Percentiles rank a stretch among this genome's conserved stretches.
Evolutionary conservation across 2,888 invertebrate genomes (phyloP).

Genomic region (Caenorhabditis sp.): DNA sequence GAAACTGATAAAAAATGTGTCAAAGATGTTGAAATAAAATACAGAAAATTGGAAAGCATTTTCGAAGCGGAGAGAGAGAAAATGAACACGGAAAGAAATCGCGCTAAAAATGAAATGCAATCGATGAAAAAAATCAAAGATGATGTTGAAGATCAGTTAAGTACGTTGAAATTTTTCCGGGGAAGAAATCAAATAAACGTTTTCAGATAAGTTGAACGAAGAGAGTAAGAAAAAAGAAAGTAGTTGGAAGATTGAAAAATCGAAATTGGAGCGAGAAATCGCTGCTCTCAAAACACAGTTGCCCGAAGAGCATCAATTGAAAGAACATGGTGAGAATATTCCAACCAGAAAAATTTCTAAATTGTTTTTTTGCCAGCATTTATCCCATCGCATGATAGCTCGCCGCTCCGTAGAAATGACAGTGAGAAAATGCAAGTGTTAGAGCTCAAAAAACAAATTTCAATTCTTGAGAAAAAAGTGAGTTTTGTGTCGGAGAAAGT

Average conservation of each 20-base stretch:
- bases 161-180: too few species aligned
- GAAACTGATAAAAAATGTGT: slow-evolving; percentile 65
- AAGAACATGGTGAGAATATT: slow-evolving; percentile 11
- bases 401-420: slow-evolving; percentile 38
- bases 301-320: slow-evolving; percentile 33
- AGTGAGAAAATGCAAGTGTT: slow-evolving; percentile 47
- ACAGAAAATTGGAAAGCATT: slow-evolving; percentile 69
- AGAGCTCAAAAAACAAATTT: slow-evolving; percentile 61
- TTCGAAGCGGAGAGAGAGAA: slow-evolving; percentile 67
- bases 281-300: slow-evolving; percentile 49
- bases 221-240: slow-evolving; percentile 47
- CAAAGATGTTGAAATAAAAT: slow-evolving; percentile 68
- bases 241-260: slow-evolving; percentile 45
- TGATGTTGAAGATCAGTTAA: slow-evolving; percentile 60
- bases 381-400: slow-evolving; percentile 14
- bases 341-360: neutral
- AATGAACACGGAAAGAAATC: slow-evolving; percentile 61
- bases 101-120: slow-evolving; percentile 63
- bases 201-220: slow-evolving; percentile 46
- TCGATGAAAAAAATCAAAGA: slow-evolving; percentile 65
- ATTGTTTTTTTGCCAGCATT: neutral
- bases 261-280: slow-evolving; percentile 51
- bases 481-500: neutral
- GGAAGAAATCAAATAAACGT: too few species aligned
- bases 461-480: slow-evolving; percentile 54